Evolutionary conservation across 1,140 invertebrate genomes (phyloP), one percentile per base, ranked within the genome.

Genomic region (Sycophaga agraensis): DNA sequence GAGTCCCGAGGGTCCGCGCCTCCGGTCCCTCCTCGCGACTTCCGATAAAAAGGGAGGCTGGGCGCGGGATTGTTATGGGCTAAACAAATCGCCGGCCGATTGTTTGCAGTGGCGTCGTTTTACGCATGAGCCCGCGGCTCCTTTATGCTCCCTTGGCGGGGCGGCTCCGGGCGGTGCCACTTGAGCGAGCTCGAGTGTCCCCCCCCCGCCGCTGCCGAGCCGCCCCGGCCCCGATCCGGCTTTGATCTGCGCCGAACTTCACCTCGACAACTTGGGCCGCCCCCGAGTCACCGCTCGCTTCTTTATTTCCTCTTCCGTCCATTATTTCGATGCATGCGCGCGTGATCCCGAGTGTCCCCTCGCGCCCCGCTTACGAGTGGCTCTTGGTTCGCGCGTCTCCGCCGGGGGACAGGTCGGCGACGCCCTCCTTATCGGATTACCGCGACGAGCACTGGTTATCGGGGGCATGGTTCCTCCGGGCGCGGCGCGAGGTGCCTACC

Each of bases 51-150:
- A 58, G 12, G 46, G 24, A 37, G 42, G 26, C 24, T 49, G 35
- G 14, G 43, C 26, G 19, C 43, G 48, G 67, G 74, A 77, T 79
- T 76, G 73, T 78, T 78, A 80, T 76, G 73, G 72, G 70, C 75
- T 79, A 80, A 80, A 80, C 75, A 81, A 81, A 80, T 78, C 72
- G 68, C n/a, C n/a, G 64, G 58, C 19, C 39, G 73, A 77, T 81
- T 81, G 74, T 80, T 81, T 81, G 78, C 77, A 75, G 73, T 78
- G 75, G 77, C 76, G 78, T 80, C 78, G 78, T 80, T 80, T 80
- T 76, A 80, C 78, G 79, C 79, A 79, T 80, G 78, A 78, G 68
- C 63, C 76, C 70, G 72, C 71, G 71, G 66, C 70, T 80, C 77
- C 76, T 80, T 79, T 80, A 78, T 69, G 74, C 76, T 75, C 72